phyloP scores from a whole-genome alignment of 1,140 invertebrate species.

The Lutraria rhynchaena region DNA sequence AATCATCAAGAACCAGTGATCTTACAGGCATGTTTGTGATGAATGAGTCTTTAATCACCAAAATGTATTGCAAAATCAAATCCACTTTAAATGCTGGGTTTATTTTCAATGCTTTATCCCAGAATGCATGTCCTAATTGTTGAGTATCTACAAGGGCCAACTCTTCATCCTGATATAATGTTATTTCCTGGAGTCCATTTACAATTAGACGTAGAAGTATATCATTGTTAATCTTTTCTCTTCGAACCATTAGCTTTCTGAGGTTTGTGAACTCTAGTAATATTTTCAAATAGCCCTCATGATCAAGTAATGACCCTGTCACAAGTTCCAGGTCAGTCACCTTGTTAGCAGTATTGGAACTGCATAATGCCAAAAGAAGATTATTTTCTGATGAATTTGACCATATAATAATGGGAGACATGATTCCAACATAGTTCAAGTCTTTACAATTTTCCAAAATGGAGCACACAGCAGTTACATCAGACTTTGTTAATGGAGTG shows the following conservation, averaged over 20 bases:
- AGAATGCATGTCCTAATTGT: conserved; percentile 61
- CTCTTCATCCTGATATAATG: conserved; percentile 67
- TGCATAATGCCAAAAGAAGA: conserved; percentile 49
- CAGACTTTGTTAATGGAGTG: conserved; percentile 46
- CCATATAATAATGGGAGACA: conserved; percentile 59
- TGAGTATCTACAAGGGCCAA: conserved; percentile 56
- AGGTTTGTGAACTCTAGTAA: conserved; percentile 62
- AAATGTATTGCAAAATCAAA: conserved; percentile 62
- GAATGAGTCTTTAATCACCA: conserved; percentile 69
- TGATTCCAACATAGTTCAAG: conserved; percentile 48
- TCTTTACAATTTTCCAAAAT: conserved; percentile 54
- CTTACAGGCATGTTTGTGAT: conserved; percentile 62
- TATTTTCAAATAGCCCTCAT: conserved; percentile 58
- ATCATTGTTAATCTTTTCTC: conserved; percentile 66
- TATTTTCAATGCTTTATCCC: conserved; percentile 60
- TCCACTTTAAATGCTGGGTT: conserved; percentile 63
- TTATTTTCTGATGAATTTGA: conserved; percentile 56
- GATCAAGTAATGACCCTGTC: conserved; percentile 57
- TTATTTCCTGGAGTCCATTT: conserved; percentile 61
- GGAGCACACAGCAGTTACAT: conserved; percentile 53
- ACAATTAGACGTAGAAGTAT: conserved; percentile 60
- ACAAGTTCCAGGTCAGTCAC: conserved; percentile 63
- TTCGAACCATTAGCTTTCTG: conserved; percentile 53
- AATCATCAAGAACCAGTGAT: conserved; percentile 62
- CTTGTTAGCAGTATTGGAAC: conserved; percentile 51